phyloP scores from a whole-genome alignment of 2,113 vertebrate genomes.

The Chionomys nivalis region DNA sequence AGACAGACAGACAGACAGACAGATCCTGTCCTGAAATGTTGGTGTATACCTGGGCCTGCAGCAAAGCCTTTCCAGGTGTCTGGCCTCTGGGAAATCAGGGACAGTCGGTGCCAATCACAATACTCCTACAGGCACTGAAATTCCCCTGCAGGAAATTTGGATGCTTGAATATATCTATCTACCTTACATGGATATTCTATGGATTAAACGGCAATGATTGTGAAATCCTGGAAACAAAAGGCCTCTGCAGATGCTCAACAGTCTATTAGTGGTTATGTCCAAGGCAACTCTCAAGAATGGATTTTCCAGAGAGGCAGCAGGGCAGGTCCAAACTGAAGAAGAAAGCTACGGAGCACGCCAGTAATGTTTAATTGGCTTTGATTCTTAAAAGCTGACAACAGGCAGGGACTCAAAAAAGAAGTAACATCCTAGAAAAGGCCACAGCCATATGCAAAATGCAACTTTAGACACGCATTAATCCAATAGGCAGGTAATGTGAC shows the following conservation, averaged over 20 bases:
- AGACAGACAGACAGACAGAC: neutral
- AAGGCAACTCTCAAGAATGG: neutral
- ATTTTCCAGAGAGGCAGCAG: conserved; percentile 38
- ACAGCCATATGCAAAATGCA: neutral
- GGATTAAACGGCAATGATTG: conserved; percentile 69
- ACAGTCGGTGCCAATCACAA: conserved; percentile 65
- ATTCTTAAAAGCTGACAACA: conserved; percentile 62
- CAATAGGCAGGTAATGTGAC: conserved; percentile 8
- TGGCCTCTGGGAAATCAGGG: conserved; percentile 68
- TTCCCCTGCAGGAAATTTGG: conserved; percentile 29
- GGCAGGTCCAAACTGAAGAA: conserved; percentile 26
- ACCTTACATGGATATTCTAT: conserved; percentile 14
- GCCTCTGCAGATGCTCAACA: conserved; percentile 40
- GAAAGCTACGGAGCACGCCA: neutral
- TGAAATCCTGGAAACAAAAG: conserved; percentile 59
- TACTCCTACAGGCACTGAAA: conserved; percentile 58
- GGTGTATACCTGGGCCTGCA: neutral
- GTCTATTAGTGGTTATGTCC: conserved; percentile 13
- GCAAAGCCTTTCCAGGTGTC: conserved; percentile 69
- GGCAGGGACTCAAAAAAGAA: conserved; percentile 34
- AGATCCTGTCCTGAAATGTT: neutral
- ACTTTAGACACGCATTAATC: conserved; percentile 29
- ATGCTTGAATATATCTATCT: conserved; percentile 46
- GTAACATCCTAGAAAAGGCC: conserved; percentile 23
- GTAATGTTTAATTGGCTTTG: conserved; percentile 46